Evolutionary conservation across 2,113 vertebrate genomes (phyloP).

Genomic region (Chaetodon auriga): DNA sequence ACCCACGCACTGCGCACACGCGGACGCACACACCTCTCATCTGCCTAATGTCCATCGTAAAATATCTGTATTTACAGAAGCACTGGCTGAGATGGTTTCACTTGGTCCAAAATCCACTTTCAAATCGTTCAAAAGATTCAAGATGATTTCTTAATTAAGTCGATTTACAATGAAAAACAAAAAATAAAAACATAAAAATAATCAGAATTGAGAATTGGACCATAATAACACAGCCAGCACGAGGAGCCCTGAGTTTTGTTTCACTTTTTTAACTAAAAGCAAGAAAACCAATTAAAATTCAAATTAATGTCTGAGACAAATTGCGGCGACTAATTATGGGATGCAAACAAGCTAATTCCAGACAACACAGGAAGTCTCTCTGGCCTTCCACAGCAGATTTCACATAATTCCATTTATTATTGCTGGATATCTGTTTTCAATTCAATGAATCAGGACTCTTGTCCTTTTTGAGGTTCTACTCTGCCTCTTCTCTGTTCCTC

Average conservation of each 20-base stretch:
- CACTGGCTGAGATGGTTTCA: background rate
- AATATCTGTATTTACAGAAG: constrained; percentile 30
- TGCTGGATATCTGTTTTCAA: background rate
- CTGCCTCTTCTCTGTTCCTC: background rate
- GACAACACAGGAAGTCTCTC: background rate
- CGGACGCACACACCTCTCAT: background rate
- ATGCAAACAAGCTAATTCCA: background rate
- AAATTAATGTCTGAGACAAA: background rate
- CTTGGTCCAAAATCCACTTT: constrained; percentile 15
- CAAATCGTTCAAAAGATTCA: background rate
- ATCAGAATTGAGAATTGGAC: background rate
- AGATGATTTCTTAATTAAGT: background rate
- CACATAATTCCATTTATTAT: background rate
- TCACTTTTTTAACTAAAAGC: background rate
- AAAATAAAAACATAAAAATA: background rate
- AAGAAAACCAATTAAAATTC: background rate
- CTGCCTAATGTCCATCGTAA: constrained; percentile 14
- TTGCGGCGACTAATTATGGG: constrained; percentile 7
- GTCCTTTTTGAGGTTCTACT: background rate
- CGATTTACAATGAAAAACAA: background rate
- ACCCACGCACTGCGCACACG: background rate
- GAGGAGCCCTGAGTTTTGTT: background rate
- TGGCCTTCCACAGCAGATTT: background rate
- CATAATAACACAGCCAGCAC: background rate
- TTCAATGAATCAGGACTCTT: background rate